phyloP scores from a whole-genome alignment of 2,888 invertebrate genomes.

The Gandaritis pyraliata region DNA sequence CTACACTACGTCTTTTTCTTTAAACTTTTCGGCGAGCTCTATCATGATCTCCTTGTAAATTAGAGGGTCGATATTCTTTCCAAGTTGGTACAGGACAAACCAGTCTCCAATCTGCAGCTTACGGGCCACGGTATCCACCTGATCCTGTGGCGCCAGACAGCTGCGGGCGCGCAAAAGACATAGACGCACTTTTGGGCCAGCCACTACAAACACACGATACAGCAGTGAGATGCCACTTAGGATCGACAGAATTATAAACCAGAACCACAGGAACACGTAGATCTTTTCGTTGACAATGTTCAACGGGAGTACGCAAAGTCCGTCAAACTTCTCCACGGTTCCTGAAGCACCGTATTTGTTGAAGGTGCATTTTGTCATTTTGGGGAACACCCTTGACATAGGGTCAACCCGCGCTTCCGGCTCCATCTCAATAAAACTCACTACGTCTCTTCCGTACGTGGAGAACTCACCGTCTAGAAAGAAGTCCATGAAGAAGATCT shows the following conservation, averaged over 20 bases:
- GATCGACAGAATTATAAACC: constrained; percentile 94
- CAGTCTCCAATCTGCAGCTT: constrained; percentile 95
- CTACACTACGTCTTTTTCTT: constrained; percentile 74
- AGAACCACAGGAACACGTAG: constrained; percentile 97
- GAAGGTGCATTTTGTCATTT: constrained; percentile 97
- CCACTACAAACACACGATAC: constrained; percentile 91
- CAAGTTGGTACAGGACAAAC: constrained; percentile 96
- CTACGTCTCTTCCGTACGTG: constrained; percentile 95
- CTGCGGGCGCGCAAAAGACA: constrained; percentile 93
- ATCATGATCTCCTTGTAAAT: constrained; percentile 94
- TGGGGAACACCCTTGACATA: constrained; percentile 94
- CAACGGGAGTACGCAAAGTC: constrained; percentile 94
- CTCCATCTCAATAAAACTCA: constrained; percentile 95
- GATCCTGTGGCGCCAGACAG: constrained; percentile 89
- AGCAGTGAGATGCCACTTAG: constrained; percentile 92
- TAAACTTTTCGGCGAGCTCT: constrained; percentile 89
- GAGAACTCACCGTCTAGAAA: constrained; percentile 96
- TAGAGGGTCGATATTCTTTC: constrained; percentile 96
- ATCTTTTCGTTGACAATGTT: constrained; percentile 98
- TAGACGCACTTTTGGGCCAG: constrained; percentile 90
- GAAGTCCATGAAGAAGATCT: constrained; percentile 96
- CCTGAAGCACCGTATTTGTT: constrained; percentile 98
- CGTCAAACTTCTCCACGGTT: constrained; percentile 95
- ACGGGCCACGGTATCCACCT: constrained; percentile 91
- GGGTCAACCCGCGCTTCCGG: constrained; percentile 93